Evolutionary conservation across 2,888 invertebrate genomes (phyloP).

Genomic region (Nudaria mundana): DNA sequence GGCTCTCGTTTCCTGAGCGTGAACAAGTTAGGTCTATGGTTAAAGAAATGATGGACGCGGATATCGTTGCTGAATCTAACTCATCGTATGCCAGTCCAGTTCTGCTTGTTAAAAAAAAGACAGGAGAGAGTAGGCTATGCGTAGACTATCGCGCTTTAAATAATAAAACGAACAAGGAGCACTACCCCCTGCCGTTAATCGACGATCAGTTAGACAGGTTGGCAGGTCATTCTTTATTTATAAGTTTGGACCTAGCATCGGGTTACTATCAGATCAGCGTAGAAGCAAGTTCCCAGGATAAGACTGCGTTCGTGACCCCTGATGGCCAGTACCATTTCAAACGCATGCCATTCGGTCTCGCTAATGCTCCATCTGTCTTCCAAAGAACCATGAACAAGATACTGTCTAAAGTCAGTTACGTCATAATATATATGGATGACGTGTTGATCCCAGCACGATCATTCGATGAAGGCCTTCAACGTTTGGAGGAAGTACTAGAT

Average conservation of each 20-base stretch:
- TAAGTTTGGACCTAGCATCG: conserved; percentile 3
- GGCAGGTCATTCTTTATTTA: conserved; percentile 2
- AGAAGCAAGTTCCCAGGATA: conserved; percentile 1
- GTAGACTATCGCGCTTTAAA: conserved; percentile 27
- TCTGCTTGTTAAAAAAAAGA: conserved; percentile 37
- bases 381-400: too few relatives aligned
- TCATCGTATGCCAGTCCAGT: too few relatives aligned
- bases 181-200: conserved; percentile 7
- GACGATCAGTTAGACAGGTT: conserved; percentile 4
- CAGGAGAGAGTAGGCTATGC: conserved; percentile 36
- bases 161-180: conserved; percentile 3
- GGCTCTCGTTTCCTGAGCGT: too few relatives aligned
- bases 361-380: conserved; percentile 40
- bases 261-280: conserved; percentile 7
- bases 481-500: too few relatives aligned
- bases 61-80: conserved; percentile 1
- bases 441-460: too few relatives aligned
- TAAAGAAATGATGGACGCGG: neutral
- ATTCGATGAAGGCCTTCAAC: too few relatives aligned
- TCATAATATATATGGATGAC: too few relatives aligned
- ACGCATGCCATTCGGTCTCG: conserved; percentile 41
- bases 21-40: too few relatives aligned
- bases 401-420: too few relatives aligned
- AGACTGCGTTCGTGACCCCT: conserved; percentile 16
- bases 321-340: conserved; percentile 35